A percentile compares a stretch with the other conserved stretches of the same genome.
These are phyloP conservation scores for Drosophila lowei DNA, from an alignment of 1,140 invertebrate species.

Conservation along the genomic window DNA sequence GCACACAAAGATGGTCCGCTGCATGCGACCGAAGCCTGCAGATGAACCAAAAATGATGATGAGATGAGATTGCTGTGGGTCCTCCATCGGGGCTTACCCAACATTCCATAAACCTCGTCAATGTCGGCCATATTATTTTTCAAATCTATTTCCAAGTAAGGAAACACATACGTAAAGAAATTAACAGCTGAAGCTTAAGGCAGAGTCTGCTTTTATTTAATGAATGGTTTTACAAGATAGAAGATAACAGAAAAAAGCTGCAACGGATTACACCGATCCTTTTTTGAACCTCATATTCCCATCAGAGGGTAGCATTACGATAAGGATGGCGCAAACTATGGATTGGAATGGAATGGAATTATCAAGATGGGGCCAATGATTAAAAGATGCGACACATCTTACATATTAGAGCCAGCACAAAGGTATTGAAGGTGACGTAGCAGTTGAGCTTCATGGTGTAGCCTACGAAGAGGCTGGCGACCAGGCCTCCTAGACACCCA, in stretches of 20 bases:
- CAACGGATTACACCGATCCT: not conserved
- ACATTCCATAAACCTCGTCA: slow-evolving; percentile 15
- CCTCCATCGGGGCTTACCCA: slow-evolving; percentile 19
- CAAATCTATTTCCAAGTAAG: not conserved
- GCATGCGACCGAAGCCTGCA: slow-evolving; percentile 54
- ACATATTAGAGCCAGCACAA: slow-evolving; percentile 17
- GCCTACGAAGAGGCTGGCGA: slow-evolving; percentile 29
- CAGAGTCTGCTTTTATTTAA: not conserved
- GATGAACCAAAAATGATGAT: too few relatives aligned
- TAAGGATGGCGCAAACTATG: not conserved
- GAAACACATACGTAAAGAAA: not conserved
- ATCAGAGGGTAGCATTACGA: too few relatives aligned
- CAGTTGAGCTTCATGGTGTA: slow-evolving; percentile 29
- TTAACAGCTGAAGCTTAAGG: not conserved
- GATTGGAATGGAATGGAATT: too few relatives aligned
- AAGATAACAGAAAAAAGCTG: not conserved
- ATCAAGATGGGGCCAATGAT: not conserved
- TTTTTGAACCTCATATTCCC: too few relatives aligned
- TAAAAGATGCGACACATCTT: not conserved
- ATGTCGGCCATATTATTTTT: slow-evolving; percentile 18
- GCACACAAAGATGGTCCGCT: slow-evolving; percentile 5
- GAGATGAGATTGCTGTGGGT: not conserved
- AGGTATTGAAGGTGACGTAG: slow-evolving; percentile 30
- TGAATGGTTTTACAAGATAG: not conserved
- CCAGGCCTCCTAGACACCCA: slow-evolving; percentile 23